A percentile compares a stretch with the other conserved stretches of the same genome.
Conservation (phyloP, 2,888 invertebrate genomes). For the Leuctra nigra region DNA sequence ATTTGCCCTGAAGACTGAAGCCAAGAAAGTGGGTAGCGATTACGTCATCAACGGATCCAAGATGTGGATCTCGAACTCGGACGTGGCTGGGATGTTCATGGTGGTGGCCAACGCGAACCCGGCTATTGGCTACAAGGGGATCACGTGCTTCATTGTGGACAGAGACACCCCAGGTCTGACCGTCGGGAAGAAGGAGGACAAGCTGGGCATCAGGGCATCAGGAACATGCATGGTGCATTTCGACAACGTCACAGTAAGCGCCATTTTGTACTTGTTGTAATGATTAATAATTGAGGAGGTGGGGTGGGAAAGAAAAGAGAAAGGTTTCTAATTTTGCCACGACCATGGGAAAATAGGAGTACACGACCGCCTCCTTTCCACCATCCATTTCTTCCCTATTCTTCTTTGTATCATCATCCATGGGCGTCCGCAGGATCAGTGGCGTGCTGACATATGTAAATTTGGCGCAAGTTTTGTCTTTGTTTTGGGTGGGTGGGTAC, state of each 20-base stretch:
- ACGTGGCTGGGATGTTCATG: constrained; percentile 84
- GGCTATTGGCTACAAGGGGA: constrained; percentile 57
- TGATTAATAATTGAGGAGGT: too few relatives aligned
- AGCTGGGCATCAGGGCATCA: constrained; percentile 86
- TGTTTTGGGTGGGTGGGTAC: too few relatives aligned
- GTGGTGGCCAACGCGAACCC: constrained; percentile 94
- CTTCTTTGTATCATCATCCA: too few relatives aligned
- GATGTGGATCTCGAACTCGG: constrained; percentile 98
- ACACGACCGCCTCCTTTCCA: too few relatives aligned
- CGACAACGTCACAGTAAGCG: constrained; percentile 75
- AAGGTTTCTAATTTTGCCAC: too few relatives aligned
- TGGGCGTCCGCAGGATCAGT: not conserved
- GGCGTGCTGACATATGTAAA: too few relatives aligned
- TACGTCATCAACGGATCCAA: constrained; percentile 90
- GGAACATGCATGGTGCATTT: constrained; percentile 93
- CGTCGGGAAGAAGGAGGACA: constrained; percentile 88
- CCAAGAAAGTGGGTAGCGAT: constrained; percentile 81
- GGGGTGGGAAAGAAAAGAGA: too few relatives aligned
- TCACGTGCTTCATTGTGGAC: constrained; percentile 93
- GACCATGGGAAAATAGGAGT: too few relatives aligned
- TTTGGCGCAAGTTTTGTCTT: too few relatives aligned
- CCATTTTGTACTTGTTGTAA: not conserved
- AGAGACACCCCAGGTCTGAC: constrained; percentile 77
- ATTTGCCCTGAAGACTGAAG: constrained; percentile 87
- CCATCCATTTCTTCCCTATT: too few relatives aligned